Percentiles rank a stretch among this genome's conserved stretches.
These are phyloP conservation scores for Clarias magur DNA, from an alignment of 2,113 vertebrate genomes.

Conservation along the genomic window DNA sequence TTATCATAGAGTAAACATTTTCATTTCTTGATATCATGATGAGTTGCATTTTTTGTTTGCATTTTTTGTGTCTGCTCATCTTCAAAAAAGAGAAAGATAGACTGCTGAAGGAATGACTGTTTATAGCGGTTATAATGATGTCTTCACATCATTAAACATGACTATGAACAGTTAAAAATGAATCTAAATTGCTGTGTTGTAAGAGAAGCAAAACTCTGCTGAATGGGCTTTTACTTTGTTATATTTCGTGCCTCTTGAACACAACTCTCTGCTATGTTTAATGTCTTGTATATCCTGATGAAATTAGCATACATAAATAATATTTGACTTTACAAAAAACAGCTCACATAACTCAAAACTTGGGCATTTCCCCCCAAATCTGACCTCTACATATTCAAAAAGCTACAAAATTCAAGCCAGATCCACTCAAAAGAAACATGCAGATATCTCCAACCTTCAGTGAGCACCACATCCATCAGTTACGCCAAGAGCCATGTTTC, in stretches of 20 bases:
- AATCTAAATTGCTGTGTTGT: background rate
- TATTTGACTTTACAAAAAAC: background rate
- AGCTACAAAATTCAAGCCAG: background rate
- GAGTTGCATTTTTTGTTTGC: background rate
- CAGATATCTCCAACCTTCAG: slow-evolving; percentile 18
- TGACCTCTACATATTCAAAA: background rate
- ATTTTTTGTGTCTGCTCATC: background rate
- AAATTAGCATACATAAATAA: background rate
- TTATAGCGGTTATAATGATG: background rate
- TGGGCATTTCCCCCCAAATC: background rate
- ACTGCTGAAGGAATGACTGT: background rate
- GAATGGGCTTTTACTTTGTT: background rate
- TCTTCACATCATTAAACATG: background rate
- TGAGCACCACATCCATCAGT: background rate
- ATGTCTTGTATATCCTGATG: background rate
- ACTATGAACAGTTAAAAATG: background rate
- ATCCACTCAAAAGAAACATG: background rate
- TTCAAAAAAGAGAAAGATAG: background rate
- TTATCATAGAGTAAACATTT: background rate
- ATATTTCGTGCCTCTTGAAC: background rate
- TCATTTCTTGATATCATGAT: background rate
- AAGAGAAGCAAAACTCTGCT: background rate
- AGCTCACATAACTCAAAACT: background rate
- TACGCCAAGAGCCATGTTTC: slow-evolving; percentile 1
- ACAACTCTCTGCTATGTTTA: background rate